Base-by-base conservation (phyloP, 1,140 invertebrate species). In the Bombus balteatus region DNA sequence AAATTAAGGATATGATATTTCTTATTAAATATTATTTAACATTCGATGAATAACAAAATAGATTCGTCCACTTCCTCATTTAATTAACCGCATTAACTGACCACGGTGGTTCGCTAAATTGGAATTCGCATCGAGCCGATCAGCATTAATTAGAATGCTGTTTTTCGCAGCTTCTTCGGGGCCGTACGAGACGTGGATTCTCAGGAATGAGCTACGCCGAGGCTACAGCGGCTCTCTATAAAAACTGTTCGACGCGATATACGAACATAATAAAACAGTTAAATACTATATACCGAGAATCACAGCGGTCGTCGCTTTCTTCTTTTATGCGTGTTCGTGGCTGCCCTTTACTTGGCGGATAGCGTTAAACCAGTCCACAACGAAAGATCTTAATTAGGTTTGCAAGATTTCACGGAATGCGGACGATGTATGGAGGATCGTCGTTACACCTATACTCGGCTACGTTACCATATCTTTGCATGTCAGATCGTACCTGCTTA, bases 341-440 rank as follows among this genome's bases (percentile, higher is more conserved):
- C n/a, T 18, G 4, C n/a, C 8, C 10, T n/a, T 34, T 53, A 10
- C 18, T 34, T 5, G 47, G 5, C 15, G 15, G 47, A 37, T 75
- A 75, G 32, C 32, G 32, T 57, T 57, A 32, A 57, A 43, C 47
- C 73, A 37, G 32, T 34, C 25, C 32, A 25, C 25, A 0, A 15
- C 47, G 32, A 34, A 47, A 13, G 32, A 75, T 34, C 73, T 75
- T 75, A 57, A 75, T 75, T 75, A 39, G n/a, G 18, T 12, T 75
- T 75, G 34, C 28, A 75, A 57, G 32, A 57, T 43, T 34, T 57
- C 32, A 13, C 10, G 73, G 47, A 75, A 75, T 57, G 47, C 22
- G 1, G 13, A n/a, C 25, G 37, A 57, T 18, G 22, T 57, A 75
- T 53, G 32, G 22, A 34, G 32, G 10, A 34, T 57, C 57, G 73